Base-by-base conservation (phyloP, 2,888 invertebrate genomes). In the Monopis laevigella region DNA sequence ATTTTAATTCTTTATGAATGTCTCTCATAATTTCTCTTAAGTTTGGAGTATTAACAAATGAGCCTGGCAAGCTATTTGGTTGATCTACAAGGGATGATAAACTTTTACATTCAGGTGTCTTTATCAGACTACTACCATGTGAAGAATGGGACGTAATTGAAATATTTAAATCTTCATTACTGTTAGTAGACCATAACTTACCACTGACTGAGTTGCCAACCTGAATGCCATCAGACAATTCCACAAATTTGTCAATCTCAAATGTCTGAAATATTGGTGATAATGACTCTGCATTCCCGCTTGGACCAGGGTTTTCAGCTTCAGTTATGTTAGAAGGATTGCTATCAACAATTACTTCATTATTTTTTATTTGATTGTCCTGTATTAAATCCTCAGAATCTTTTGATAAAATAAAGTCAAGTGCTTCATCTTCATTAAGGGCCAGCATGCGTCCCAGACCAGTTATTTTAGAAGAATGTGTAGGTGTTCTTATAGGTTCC, bases 391-490 rank as follows among this genome's bases (percentile, higher is more conserved):
- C 66, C 59, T 60, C 80, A 29, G 66, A 57, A 46, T 70, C 64
- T 47, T 72, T 83, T 14, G 82, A 83, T 30, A 90, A 66, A 50
- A 90, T 89, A 28, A 87, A 87, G 60, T 86, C 84, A 26, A 90
- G 65, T 14, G 88, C 88, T 60, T 89, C 89, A 57, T 90, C 89
- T 62, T 89, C 88, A 57, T 85, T 85, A 3, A 89, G 60, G 10
- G 77, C 73, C 29, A 83, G 55, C 64, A 83, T 78, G 48, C 70
- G 67, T 4, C 82, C 82, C 35, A 85, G 58, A 1, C 73, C 74
- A 30, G 69, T 67, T 16, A 74, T 63, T 43, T 56, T 65, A 2
- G 70, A 52, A 28, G 55, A 52, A 42, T 62, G 63, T 24, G 64
- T 68, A 16, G 75, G 75, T 41, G 72, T 72, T 24, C 65, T 59